phyloP scores from a whole-genome alignment of 2,888 invertebrate species.

The Limnephilus auricula region DNA sequence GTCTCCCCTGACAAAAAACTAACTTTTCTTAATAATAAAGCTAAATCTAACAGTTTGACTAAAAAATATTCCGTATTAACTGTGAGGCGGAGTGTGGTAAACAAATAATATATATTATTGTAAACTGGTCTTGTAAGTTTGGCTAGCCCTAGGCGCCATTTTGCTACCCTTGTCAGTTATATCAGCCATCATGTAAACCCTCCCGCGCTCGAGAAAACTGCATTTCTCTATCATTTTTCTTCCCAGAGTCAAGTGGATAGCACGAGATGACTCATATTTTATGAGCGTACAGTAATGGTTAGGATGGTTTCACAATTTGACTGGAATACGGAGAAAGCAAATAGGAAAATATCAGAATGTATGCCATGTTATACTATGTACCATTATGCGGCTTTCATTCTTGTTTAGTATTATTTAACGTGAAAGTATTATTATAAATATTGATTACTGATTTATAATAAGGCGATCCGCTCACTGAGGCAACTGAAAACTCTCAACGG shows the following conservation, averaged over 20 bases:
- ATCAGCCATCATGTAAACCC: background rate
- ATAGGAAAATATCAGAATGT: background rate
- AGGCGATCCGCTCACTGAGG: too few species aligned
- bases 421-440: too few species aligned
- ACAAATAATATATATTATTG: too few species aligned
- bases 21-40: too few species aligned
- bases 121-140: background rate
- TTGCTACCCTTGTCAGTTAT: background rate
- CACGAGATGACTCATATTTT: background rate
- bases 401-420: too few species aligned
- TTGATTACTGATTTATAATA: too few species aligned
- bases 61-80: too few species aligned
- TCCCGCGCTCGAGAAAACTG: background rate
- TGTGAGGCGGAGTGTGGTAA: too few species aligned
- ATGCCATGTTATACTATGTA: background rate
- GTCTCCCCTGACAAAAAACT: too few species aligned
- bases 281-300: background rate
- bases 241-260: conserved; percentile 8
- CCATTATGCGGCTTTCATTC: background rate
- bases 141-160: background rate
- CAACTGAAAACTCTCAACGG: too few species aligned
- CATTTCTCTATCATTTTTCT: conserved; percentile 20
- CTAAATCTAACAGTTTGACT: too few species aligned
- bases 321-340: background rate
- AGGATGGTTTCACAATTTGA: background rate